phyloP scores from a whole-genome alignment of 1,140 invertebrate genomes.

The Eciton burchellii region DNA sequence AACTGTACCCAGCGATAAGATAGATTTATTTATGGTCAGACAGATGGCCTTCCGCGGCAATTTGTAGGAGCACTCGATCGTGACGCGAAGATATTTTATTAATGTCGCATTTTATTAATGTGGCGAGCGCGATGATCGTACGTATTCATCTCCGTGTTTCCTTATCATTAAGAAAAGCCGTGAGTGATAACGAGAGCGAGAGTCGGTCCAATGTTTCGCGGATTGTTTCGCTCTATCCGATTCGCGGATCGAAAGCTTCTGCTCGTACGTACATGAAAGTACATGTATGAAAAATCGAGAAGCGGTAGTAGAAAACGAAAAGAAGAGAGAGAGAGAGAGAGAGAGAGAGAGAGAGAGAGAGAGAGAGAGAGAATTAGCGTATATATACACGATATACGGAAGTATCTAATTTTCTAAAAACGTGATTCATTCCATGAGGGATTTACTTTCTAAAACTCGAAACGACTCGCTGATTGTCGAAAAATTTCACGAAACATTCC shows the following conservation, averaged over 20 bases:
- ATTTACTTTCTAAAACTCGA: too few species aligned
- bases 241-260: background rate
- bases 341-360: too few species aligned
- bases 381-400: too few species aligned
- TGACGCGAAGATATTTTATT: background rate
- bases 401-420: too few species aligned
- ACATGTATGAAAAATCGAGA: background rate
- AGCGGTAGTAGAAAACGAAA: background rate
- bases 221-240: background rate
- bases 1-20: background rate
- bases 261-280: background rate
- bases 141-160: background rate
- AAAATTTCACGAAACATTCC: too few species aligned
- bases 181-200: background rate
- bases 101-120: background rate
- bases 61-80: background rate
- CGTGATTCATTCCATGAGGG: too few species aligned
- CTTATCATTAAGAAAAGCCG: conserved; percentile 33
- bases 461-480: too few species aligned
- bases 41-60: background rate
- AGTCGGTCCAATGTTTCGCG: background rate
- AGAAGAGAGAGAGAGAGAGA: too few species aligned
- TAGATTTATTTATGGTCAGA: background rate
- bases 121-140: background rate
- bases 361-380: too few species aligned